These are phyloP conservation scores for Palythoa heliodiscus DNA, from an alignment of 92 coral and sea anemone genomes.

Conservation along the genomic window DNA sequence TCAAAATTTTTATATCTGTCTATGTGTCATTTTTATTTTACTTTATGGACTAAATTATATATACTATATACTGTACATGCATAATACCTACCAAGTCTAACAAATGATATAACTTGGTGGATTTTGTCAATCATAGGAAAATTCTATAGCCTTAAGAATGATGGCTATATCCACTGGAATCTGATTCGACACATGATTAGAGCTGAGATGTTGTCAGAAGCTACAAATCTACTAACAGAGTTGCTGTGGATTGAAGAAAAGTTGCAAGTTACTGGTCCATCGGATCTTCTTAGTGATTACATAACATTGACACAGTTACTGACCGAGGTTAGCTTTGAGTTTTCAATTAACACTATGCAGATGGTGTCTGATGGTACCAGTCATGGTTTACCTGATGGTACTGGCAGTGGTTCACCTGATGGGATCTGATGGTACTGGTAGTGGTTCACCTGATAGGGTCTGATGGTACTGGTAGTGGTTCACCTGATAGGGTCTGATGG, in stretches of 20 bases:
- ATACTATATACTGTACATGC: background rate
- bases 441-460: no score
- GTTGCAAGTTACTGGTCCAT: conserved; percentile 84
- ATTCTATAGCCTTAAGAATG: conserved; percentile 69
- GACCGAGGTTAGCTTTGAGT: conserved; percentile 14
- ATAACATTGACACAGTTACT: conserved; percentile 56
- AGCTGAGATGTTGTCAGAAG: conserved; percentile 66
- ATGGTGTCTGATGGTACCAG: no score
- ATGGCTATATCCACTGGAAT: conserved; percentile 94
- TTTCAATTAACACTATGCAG: no score
- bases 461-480: no score
- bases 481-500: no score
- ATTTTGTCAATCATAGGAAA: conserved; percentile 53
- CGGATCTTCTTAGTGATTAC: conserved; percentile 86
- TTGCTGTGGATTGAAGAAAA: conserved; percentile 85
- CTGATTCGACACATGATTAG: conserved; percentile 85
- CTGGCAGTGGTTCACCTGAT: no score
- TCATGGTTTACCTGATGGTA: no score
- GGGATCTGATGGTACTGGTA: no score
- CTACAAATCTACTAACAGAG: conserved; percentile 70
- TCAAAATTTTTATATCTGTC: no score
- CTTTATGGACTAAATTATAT: no score
- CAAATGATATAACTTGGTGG: no score
- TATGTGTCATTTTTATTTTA: no score
- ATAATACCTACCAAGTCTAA: background rate